Evolutionary conservation across 2,113 vertebrate species (phyloP).

Genomic region (Ranitomeya variabilis): DNA sequence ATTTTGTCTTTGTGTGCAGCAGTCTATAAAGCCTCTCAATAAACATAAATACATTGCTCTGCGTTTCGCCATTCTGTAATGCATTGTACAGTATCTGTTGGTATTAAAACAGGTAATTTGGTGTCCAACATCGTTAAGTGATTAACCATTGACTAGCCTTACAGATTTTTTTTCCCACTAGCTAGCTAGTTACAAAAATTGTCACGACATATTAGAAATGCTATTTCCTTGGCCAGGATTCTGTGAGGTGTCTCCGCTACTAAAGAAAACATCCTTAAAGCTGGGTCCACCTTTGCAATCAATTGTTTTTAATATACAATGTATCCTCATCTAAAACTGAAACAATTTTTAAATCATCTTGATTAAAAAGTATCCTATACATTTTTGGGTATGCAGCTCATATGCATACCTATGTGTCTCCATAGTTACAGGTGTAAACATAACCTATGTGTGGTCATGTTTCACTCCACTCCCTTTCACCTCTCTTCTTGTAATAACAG

Average conservation of each 20-base stretch:
- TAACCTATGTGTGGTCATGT: too few species aligned
- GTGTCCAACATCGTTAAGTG: neutral
- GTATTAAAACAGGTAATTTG: neutral
- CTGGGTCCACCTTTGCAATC: too few species aligned
- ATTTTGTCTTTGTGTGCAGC: constrained; percentile 19
- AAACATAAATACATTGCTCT: constrained; percentile 13
- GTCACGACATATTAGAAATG: neutral
- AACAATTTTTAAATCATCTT: too few species aligned
- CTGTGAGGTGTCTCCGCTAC: neutral
- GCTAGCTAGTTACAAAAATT: neutral
- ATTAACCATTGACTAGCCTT: constrained; percentile 13
- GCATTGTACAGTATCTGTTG: neutral
- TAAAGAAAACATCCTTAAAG: too few species aligned
- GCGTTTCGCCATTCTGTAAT: neutral
- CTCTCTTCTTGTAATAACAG: too few species aligned
- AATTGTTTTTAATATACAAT: too few species aligned
- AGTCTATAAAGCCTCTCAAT: constrained; percentile 43
- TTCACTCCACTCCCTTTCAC: too few species aligned
- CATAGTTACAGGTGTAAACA: too few species aligned
- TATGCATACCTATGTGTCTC: too few species aligned
- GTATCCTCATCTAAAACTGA: too few species aligned
- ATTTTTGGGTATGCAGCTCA: too few species aligned
- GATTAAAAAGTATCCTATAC: too few species aligned
- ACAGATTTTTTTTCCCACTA: neutral
- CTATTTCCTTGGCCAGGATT: neutral